Evolutionary conservation across 2,113 vertebrate species (phyloP), one percentile per base, ranked within the genome.

Genomic region (Pygoscelis antarcticus): DNA sequence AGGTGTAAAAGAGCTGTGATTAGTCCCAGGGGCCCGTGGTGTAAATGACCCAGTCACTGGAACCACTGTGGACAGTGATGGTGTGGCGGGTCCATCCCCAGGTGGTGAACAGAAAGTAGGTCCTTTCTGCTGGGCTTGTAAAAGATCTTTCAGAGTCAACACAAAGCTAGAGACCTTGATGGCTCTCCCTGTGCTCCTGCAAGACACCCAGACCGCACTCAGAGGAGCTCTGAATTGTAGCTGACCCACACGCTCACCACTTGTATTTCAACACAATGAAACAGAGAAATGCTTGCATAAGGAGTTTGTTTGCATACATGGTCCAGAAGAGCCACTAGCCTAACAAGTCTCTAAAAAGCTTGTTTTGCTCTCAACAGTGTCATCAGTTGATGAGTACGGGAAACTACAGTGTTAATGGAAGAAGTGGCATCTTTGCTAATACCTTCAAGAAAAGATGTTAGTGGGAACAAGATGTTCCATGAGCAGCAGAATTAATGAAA

Each of bases 21-120:
- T 49, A 84, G 7, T 9, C 14, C 30, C 18, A 61, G 2, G 5
- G 15, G 6, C 2, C 15, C 7, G 1, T 32, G 20, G 2, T 27
- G 15, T 27, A 69, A 87, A 29, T 10, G 2, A 36, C 2, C 7
- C 3, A 29, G 4, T 70, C 64, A 11, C 12, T 47, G 16, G n/a
- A 38, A 65, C 8, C 5, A 26, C 20, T 29, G 12, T 69, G 49
- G 13, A 11, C 9, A 13, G 15, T 38, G 16, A 52, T 27, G 8
- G 5, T 30, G 14, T 20, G 13, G 10, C 2, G 7, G 1, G 16
- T 66, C 36, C 5, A 2, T 32, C 2, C n/a, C 26, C 17, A 69
- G 9, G 13, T 26, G 17, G 14, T 69, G 54, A 87, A 74, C 11
- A 69, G 58, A 16, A 92, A 70, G 5, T 11, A 23, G 4, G 4